Evolutionary conservation across 2,797 vertebrate species (phyloP).

Genomic region (Tragopan temminckii): DNA sequence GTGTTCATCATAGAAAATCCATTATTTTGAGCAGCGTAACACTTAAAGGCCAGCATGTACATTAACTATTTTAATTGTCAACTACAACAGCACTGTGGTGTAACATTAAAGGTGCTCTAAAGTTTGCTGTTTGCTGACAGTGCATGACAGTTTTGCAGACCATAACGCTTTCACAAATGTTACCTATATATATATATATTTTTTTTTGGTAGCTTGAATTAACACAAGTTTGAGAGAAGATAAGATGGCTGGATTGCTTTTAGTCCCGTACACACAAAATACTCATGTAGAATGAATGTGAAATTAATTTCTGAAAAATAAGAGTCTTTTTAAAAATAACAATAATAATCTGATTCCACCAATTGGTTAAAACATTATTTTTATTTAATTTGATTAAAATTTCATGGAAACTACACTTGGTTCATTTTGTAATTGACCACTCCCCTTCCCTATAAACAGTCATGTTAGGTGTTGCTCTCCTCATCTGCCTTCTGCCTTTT

Average conservation of each 20-base stretch:
- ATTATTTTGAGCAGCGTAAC: slow-evolving; percentile 35
- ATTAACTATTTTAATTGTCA: slow-evolving; percentile 72
- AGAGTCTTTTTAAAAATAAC: background rate
- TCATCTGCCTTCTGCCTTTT: background rate
- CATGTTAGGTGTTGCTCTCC: background rate
- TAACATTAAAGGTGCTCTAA: slow-evolving; percentile 64
- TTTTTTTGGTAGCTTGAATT: background rate
- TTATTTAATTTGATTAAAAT: background rate
- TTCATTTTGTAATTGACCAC: background rate
- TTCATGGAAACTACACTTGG: background rate
- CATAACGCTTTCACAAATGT: slow-evolving; percentile 46
- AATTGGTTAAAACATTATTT: background rate
- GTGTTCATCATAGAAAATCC: slow-evolving; percentile 40
- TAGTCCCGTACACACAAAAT: background rate
- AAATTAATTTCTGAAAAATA: background rate
- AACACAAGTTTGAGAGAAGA: slow-evolving; percentile 21
- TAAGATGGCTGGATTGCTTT: slow-evolving; percentile 23
- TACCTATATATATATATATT: background rate
- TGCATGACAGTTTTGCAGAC: slow-evolving; percentile 54
- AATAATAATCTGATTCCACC: background rate
- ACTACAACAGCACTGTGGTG: slow-evolving; percentile 58
- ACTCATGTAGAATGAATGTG: background rate
- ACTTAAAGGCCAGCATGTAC: slow-evolving; percentile 47
- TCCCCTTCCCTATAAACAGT: background rate
- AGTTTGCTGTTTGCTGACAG: slow-evolving; percentile 53